Conservation (phyloP, 2,888 invertebrate genomes). For the Coleophora flavipennella region DNA sequence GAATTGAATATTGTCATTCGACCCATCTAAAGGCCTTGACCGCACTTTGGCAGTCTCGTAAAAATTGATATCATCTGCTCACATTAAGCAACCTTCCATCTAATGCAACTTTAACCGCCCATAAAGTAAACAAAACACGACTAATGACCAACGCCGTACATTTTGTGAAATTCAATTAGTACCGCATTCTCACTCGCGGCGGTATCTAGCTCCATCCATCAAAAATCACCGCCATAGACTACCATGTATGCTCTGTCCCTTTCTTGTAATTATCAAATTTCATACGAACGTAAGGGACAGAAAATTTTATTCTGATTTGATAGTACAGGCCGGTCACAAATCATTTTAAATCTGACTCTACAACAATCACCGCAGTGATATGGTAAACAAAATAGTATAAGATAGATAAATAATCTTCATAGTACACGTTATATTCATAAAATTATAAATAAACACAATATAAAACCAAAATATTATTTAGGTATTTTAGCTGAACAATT, state of each 20-base stretch:
- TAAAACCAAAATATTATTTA: too few species aligned
- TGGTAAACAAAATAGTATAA: too few species aligned
- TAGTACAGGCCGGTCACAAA: constrained; percentile 4
- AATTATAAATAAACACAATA: too few species aligned
- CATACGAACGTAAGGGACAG: constrained; percentile 12
- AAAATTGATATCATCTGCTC: not conserved
- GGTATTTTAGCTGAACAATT: too few species aligned
- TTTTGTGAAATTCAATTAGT: constrained; percentile 33
- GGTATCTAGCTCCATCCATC: constrained; percentile 42
- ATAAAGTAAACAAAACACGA: constrained; percentile 36
- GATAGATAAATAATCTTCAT: too few species aligned
- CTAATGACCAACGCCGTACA: constrained; percentile 27
- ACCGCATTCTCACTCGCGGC: constrained; percentile 32
- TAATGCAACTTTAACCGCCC: constrained; percentile 21
- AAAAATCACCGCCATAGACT: constrained; percentile 24
- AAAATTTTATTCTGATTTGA: constrained; percentile 14
- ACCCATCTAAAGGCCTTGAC: too few species aligned
- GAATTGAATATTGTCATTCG: too few species aligned
- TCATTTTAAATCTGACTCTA: too few species aligned
- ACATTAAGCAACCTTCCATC: constrained; percentile 5
- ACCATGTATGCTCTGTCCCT: constrained; percentile 8
- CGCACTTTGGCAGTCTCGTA: too few species aligned
- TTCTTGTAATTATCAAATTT: constrained; percentile 4
- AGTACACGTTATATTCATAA: too few species aligned
- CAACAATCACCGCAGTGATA: too few species aligned